phyloP scores from a whole-genome alignment of 2,888 invertebrate species.

The Coelinius sp. region DNA sequence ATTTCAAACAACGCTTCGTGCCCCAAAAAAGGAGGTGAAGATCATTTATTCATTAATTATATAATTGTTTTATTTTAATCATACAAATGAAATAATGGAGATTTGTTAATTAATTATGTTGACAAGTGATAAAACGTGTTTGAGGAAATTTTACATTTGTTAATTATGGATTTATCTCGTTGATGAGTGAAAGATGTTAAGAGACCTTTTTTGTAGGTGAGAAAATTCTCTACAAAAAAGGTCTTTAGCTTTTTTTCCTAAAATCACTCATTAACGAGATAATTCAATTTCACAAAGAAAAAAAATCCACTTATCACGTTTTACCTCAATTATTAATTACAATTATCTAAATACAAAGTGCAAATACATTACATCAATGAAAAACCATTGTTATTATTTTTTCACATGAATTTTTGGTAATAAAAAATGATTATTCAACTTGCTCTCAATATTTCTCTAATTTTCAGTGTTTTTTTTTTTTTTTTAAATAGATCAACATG shows the following conservation, averaged over 20 bases:
- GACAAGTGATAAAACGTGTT: slow-evolving; percentile 37
- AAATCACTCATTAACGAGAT: background rate
- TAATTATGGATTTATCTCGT: background rate
- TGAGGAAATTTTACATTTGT: background rate
- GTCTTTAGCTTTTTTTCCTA: background rate
- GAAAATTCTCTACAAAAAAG: background rate
- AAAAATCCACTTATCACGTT: background rate
- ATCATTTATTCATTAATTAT: slow-evolving; percentile 46
- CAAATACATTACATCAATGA: slow-evolving; percentile 11
- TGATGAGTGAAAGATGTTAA: background rate
- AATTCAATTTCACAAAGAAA: background rate
- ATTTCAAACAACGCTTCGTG: slow-evolving; percentile 69
- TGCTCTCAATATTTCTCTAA: background rate
- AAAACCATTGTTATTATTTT: background rate
- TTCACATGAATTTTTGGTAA: slow-evolving; percentile 14
- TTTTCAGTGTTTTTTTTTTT: slow-evolving; percentile 20
- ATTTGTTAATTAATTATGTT: slow-evolving; percentile 43
- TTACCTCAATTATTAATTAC: background rate
- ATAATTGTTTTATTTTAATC: background rate
- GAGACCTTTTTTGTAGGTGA: background rate
- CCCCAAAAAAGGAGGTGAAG: slow-evolving; percentile 61
- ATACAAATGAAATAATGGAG: slow-evolving; percentile 44
- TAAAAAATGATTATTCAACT: slow-evolving; percentile 9
- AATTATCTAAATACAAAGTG: slow-evolving; percentile 19
- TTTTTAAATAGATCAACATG: slow-evolving; percentile 43